These are phyloP conservation scores for Acleris sparsana DNA, from an alignment of 2,888 invertebrate genomes.

Conservation along the genomic window DNA sequence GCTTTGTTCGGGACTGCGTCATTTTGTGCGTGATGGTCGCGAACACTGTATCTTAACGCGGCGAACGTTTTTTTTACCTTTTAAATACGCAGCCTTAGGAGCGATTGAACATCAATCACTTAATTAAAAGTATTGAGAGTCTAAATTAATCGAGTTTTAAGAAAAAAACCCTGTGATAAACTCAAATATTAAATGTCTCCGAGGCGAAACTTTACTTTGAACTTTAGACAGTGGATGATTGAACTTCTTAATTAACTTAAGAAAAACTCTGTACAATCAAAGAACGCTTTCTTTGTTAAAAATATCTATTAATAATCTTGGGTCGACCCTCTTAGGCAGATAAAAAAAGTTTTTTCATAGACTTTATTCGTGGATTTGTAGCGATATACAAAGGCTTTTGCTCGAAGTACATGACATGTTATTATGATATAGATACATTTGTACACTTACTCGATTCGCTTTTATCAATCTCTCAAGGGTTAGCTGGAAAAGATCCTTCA, in stretches of 20 bases:
- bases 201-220: constrained; percentile 10
- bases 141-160: constrained; percentile 5
- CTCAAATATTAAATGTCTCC: constrained; percentile 7
- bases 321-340: constrained; percentile 7
- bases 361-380: not conserved
- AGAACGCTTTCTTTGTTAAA: constrained; percentile 14
- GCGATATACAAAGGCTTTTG: too few species aligned
- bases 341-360: constrained; percentile 6
- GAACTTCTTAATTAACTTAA: constrained; percentile 26
- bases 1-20: too few species aligned
- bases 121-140: not conserved
- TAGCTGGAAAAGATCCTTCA: too few species aligned
- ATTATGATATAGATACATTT: too few species aligned
- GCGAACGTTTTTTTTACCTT: too few species aligned
- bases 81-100: too few species aligned
- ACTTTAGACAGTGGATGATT: constrained; percentile 20
- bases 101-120: too few species aligned
- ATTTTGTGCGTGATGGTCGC: too few species aligned
- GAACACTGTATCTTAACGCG: too few species aligned
- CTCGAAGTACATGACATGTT: too few species aligned
- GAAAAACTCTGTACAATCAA: constrained; percentile 18
- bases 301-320: constrained; percentile 5
- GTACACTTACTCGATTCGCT: too few species aligned
- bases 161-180: not conserved
- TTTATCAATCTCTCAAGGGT: too few species aligned